Evolutionary conservation across 2,888 invertebrate genomes (phyloP).

Genomic region (Melinaea marsaeus): DNA sequence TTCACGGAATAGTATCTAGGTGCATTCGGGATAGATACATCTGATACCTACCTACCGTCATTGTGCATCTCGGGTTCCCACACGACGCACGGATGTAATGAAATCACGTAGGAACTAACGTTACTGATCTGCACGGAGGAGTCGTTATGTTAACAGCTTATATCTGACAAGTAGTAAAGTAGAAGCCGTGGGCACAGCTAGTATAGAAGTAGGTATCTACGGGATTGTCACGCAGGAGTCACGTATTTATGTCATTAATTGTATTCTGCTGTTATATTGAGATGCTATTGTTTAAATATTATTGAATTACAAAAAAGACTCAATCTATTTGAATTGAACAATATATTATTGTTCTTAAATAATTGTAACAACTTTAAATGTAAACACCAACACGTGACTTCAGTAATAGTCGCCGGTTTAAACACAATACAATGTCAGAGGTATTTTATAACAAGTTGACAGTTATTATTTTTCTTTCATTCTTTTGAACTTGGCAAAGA

Average conservation of each 20-base stretch:
- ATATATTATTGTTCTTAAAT: neutral
- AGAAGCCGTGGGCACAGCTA: neutral
- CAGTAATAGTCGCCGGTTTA: neutral
- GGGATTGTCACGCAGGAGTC: no score
- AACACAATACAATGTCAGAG: no score
- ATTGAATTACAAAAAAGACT: neutral
- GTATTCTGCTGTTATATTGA: neutral
- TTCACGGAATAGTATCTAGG: constrained; percentile 67
- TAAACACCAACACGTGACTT: neutral
- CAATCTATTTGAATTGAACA: neutral
- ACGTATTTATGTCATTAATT: no score
- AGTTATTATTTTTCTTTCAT: no score
- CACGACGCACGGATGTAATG: constrained; percentile 46
- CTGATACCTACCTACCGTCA: constrained; percentile 40
- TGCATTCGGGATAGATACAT: constrained; percentile 43
- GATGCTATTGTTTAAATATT: neutral
- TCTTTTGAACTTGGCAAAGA: no score
- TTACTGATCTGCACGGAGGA: constrained; percentile 27
- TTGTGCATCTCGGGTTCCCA: constrained; percentile 65
- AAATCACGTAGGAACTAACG: constrained; percentile 48
- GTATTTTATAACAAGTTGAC: no score
- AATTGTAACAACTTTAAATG: constrained; percentile 5
- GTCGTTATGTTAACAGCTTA: constrained; percentile 9
- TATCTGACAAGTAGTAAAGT: neutral
- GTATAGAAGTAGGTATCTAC: neutral